phyloP scores from a whole-genome alignment of 2,797 vertebrate genomes.

The Tolypeutes matacus region DNA sequence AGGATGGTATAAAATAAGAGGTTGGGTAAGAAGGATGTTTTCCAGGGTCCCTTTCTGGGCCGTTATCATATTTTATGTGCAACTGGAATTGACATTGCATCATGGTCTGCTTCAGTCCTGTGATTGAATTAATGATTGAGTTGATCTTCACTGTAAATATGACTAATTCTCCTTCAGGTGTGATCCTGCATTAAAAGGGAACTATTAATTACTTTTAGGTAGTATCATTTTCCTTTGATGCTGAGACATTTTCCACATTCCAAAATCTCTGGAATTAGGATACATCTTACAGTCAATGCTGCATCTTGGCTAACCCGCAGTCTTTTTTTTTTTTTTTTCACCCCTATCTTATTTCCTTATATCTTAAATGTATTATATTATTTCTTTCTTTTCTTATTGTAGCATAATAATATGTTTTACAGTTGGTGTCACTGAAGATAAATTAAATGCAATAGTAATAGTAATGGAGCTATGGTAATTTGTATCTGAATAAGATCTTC shows the following conservation, averaged over 20 bases:
- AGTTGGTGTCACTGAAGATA: neutral
- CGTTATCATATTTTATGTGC: neutral
- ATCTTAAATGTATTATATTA: neutral
- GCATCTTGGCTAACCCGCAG: neutral
- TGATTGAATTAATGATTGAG: constrained; percentile 8
- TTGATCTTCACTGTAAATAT: neutral
- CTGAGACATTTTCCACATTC: neutral
- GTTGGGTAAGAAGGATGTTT: neutral
- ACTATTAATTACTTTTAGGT: constrained; percentile 37
- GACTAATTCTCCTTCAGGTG: constrained; percentile 38
- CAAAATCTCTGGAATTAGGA: neutral
- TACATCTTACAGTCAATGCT: neutral
- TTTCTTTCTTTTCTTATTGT: constrained; percentile 32
- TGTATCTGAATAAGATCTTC: neutral
- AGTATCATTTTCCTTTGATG: constrained; percentile 9
- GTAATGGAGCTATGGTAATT: neutral
- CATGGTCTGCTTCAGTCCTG: neutral
- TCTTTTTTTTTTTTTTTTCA: neutral
- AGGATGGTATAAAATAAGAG: neutral
- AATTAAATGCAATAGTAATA: neutral
- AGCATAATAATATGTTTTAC: neutral
- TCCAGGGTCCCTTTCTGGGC: neutral
- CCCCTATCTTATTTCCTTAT: neutral
- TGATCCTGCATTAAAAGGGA: constrained; percentile 30
- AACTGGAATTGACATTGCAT: neutral